A percentile compares a stretch with the other conserved stretches of the same genome.
phyloP scores from a whole-genome alignment of 2,888 invertebrate species.

The Parelbella ahira region DNA sequence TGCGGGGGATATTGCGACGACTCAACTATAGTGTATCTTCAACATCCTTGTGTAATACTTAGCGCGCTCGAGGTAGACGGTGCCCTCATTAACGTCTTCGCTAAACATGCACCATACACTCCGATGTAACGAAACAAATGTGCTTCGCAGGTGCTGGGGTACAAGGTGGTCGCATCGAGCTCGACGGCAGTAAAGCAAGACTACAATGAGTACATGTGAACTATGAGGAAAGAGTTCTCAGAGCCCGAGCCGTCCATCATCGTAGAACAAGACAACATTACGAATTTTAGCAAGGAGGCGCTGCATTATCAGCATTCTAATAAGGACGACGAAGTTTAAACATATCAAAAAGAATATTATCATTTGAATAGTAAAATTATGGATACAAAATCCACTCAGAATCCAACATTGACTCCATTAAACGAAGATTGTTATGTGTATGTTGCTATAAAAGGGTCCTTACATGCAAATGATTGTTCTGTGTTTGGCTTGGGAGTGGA shows the following conservation, averaged over 20 bases:
- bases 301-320: slow-evolving; percentile 67
- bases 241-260: slow-evolving; percentile 88
- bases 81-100: background rate
- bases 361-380: slow-evolving; percentile 44
- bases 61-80: slow-evolving; percentile 87
- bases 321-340: slow-evolving; percentile 72
- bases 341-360: slow-evolving; percentile 29
- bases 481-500: slow-evolving; percentile 87
- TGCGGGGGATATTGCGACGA: slow-evolving; percentile 92
- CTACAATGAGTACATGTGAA: slow-evolving; percentile 96
- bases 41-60: slow-evolving; percentile 92
- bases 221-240: slow-evolving; percentile 93
- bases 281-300: slow-evolving; percentile 82
- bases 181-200: slow-evolving; percentile 92
- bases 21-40: slow-evolving; percentile 91
- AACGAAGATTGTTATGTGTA: slow-evolving; percentile 83
- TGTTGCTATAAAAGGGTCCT: slow-evolving; percentile 88
- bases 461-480: slow-evolving; percentile 86
- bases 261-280: slow-evolving; percentile 82
- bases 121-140: too few species aligned
- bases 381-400: slow-evolving; percentile 60
- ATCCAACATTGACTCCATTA: slow-evolving; percentile 47
- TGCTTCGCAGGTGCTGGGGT: slow-evolving; percentile 85
- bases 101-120: too few species aligned
- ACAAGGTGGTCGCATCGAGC: slow-evolving; percentile 93